A percentile compares a stretch with the other conserved stretches of the same genome.
Conservation (phyloP, 1,140 invertebrate genomes). For the Akabosia matsudoensis region DNA sequence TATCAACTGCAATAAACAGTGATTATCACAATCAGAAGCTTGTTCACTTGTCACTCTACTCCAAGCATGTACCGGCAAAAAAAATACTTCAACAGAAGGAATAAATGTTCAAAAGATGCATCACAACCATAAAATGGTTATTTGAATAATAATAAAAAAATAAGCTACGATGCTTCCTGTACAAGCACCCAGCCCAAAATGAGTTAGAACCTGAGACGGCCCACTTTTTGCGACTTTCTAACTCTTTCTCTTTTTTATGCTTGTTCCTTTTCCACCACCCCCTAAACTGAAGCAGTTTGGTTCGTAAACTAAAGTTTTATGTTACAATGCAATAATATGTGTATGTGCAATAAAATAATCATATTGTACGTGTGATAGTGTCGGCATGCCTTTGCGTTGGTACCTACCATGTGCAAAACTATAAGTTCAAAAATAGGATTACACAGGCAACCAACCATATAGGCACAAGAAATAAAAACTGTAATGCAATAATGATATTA, state of each 20-base stretch:
- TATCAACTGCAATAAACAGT: too few species aligned
- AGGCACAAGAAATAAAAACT: not conserved
- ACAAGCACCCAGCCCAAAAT: slow-evolving; percentile 40
- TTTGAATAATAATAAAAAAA: not conserved
- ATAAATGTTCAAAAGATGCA: not conserved
- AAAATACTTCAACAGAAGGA: not conserved
- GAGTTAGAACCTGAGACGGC: slow-evolving; percentile 38
- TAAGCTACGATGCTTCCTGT: slow-evolving; percentile 17
- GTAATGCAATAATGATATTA: slow-evolving; percentile 7
- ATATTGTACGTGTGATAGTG: not conserved
- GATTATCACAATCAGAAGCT: too few species aligned
- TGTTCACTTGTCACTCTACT: too few species aligned
- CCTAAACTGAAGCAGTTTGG: not conserved
- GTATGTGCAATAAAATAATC: too few species aligned
- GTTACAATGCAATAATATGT: not conserved
- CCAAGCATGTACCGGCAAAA: not conserved
- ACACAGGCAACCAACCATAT: not conserved
- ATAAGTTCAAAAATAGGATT: not conserved
- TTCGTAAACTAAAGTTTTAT: slow-evolving; percentile 1
- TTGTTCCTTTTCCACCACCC: not conserved
- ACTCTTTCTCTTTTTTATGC: slow-evolving; percentile 34
- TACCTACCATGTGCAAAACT: not conserved
- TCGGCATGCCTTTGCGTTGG: not conserved
- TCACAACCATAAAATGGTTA: not conserved
- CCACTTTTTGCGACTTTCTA: slow-evolving; percentile 41